These are phyloP conservation scores for Sinocyclocheilus rhinocerous DNA, from an alignment of 2,113 vertebrate species.

Conservation along the genomic window DNA sequence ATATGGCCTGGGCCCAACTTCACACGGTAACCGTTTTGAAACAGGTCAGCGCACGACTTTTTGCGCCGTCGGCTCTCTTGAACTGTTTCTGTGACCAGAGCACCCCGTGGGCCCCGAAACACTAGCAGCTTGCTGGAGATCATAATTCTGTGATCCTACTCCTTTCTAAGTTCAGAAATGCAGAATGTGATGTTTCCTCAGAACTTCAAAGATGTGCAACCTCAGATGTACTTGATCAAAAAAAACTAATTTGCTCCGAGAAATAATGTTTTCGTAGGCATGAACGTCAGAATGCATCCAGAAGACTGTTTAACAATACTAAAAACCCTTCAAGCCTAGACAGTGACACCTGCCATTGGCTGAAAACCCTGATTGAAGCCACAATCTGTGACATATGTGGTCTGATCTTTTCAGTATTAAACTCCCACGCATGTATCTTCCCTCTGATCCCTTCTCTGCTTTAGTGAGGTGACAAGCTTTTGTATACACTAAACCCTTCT, in stretches of 20 bases:
- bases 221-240: not conserved
- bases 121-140: slow-evolving; percentile 88
- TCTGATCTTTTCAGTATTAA: slow-evolving; percentile 38
- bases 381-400: not conserved
- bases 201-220: not conserved
- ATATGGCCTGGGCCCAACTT: slow-evolving; percentile 68
- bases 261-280: not conserved
- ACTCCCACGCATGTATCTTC: slow-evolving; percentile 22
- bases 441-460: slow-evolving; percentile 19
- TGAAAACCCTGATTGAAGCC: slow-evolving; percentile 7
- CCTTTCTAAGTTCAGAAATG: not conserved
- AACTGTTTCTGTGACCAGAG: slow-evolving; percentile 65
- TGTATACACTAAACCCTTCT: slow-evolving; percentile 53
- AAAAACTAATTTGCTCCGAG: not conserved
- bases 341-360: slow-evolving; percentile 23
- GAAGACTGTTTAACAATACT: not conserved
- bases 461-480: slow-evolving; percentile 47
- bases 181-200: not conserved
- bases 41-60: slow-evolving; percentile 89
- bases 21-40: slow-evolving; percentile 88
- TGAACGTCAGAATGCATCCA: slow-evolving; percentile 2
- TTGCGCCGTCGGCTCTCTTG: slow-evolving; percentile 76
- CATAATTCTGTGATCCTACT: slow-evolving; percentile 69
- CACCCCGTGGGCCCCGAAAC: slow-evolving; percentile 74
- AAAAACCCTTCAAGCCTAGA: not conserved